Conservation (phyloP, 2,888 invertebrate genomes). For the Chymomyza fuscimana region DNA sequence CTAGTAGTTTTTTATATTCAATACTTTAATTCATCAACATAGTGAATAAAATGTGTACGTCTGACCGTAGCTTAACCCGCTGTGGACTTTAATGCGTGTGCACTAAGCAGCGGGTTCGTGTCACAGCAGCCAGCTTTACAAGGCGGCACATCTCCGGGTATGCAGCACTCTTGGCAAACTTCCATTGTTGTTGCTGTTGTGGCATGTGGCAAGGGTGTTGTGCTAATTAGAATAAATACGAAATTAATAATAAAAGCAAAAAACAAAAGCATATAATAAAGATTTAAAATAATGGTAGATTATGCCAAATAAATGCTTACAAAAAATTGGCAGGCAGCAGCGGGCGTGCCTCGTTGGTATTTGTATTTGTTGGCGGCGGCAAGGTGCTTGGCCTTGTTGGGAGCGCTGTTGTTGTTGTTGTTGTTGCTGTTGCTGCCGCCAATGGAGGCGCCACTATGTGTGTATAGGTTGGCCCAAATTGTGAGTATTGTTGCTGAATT, state of each 20-base stretch:
- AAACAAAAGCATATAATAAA: constrained; percentile 35
- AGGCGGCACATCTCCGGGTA: constrained; percentile 27
- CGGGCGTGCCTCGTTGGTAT: background rate
- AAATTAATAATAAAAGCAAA: constrained; percentile 24
- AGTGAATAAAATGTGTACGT: background rate
- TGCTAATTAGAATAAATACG: constrained; percentile 66
- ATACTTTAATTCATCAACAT: too few species aligned
- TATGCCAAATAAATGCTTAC: constrained; percentile 44
- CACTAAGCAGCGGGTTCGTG: constrained; percentile 55
- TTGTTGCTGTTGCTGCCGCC: constrained; percentile 15
- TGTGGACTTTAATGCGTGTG: constrained; percentile 52
- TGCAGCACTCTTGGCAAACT: constrained; percentile 52
- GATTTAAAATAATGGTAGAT: background rate
- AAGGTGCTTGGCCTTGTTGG: constrained; percentile 17
- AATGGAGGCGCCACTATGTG: background rate
- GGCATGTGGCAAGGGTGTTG: constrained; percentile 25
- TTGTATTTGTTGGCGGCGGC: constrained; percentile 9
- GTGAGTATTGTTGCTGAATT: constrained; percentile 29
- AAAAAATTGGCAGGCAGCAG: constrained; percentile 13
- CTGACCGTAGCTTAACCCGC: constrained; percentile 45
- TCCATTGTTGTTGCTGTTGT: constrained; percentile 24
- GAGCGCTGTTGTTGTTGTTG: constrained; percentile 24
- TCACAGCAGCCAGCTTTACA: constrained; percentile 36
- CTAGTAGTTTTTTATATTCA: too few species aligned
- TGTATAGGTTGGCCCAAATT: constrained; percentile 24